These are phyloP conservation scores for Epizoanthus stellaris DNA, from an alignment of 92 coral and sea anemone genomes.

Conservation along the genomic window DNA sequence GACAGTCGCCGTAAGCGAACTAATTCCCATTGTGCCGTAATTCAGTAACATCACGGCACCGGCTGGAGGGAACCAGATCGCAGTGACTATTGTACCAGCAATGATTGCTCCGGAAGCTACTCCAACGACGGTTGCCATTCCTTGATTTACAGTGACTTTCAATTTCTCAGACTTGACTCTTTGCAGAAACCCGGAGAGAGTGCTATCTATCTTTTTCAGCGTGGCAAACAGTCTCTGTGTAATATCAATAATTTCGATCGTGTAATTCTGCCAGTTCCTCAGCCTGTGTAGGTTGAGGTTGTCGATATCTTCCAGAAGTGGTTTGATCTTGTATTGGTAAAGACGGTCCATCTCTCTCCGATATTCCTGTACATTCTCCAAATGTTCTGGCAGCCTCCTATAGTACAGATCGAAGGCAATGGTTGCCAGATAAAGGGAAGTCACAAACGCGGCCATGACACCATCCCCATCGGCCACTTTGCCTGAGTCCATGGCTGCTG, in stretches of 20 bases:
- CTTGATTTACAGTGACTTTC: neutral
- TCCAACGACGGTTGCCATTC: neutral
- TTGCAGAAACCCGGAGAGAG: neutral
- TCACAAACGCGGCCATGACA: neutral
- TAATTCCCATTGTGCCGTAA: neutral
- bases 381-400: neutral
- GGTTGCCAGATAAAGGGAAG: conserved; percentile 21
- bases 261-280: neutral
- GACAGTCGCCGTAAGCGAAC: neutral
- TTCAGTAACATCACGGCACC: neutral
- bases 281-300: neutral
- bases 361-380: conserved; percentile 17
- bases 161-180: neutral
- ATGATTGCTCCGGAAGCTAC: neutral
- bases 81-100: neutral
- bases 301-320: neutral
- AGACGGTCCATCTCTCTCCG: conserved; percentile 1
- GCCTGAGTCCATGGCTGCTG: neutral
- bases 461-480: neutral
- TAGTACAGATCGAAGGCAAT: neutral
- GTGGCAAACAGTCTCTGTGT: neutral
- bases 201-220: neutral
- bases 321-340: conserved; percentile 22
- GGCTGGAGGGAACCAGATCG: neutral
- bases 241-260: neutral